Percentiles rank a stretch among this genome's conserved stretches.
Evolutionary conservation across 2,888 invertebrate species (phyloP).

Genomic region (Branchinecta sandiegonensis): DNA sequence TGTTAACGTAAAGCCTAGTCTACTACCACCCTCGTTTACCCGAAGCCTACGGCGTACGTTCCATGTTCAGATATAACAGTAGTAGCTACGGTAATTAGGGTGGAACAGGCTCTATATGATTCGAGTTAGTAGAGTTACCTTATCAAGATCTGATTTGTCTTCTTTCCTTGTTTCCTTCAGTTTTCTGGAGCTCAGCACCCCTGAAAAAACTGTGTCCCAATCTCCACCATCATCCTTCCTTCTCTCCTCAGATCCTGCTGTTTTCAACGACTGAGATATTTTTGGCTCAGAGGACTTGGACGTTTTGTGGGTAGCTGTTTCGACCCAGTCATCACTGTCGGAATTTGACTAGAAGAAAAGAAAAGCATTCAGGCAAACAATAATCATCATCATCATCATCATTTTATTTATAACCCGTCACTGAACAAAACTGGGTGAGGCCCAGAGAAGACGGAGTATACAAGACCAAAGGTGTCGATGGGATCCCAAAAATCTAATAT

Average conservation of each 20-base stretch:
- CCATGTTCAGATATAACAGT: too few species aligned
- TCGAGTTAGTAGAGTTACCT: not conserved
- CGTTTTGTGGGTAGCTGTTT: not conserved
- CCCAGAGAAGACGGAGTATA: too few species aligned
- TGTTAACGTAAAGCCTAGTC: too few species aligned
- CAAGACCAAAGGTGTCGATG: too few species aligned
- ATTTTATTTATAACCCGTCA: too few species aligned
- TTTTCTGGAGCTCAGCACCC: not conserved
- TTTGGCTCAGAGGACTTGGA: not conserved
- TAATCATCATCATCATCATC: too few species aligned
- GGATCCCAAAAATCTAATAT: too few species aligned
- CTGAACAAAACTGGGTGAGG: too few species aligned
- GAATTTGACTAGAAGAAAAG: not conserved
- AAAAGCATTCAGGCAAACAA: not conserved
- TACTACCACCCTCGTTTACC: too few species aligned
- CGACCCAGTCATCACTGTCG: constrained; percentile 9
- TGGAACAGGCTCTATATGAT: not conserved
- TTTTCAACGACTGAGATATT: not conserved
- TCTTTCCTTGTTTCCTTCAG: not conserved
- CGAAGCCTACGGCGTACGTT: too few species aligned
- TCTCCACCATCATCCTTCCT: not conserved
- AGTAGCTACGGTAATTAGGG: too few species aligned
- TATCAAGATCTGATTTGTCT: not conserved
- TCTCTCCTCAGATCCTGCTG: not conserved
- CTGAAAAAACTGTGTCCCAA: not conserved